Percentiles rank a stretch among this genome's conserved stretches.
Evolutionary conservation across 2,113 vertebrate species (phyloP).

Genomic region (Trachemys scripta): DNA sequence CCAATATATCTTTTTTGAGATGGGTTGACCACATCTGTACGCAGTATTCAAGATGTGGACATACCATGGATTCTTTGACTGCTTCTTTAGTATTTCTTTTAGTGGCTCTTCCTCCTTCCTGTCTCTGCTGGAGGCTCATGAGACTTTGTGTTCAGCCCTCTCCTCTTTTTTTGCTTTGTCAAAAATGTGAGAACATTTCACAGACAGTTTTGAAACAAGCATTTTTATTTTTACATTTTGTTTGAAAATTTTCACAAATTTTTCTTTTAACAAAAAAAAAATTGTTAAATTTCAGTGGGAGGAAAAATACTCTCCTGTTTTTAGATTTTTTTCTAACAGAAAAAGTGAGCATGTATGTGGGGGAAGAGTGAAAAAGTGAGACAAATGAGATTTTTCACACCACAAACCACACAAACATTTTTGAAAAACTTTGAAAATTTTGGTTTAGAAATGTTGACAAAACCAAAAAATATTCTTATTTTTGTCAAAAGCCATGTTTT

Average conservation of each 20-base stretch:
- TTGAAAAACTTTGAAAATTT: neutral
- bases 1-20: too few relatives aligned
- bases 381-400: too few relatives aligned
- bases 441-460: too few relatives aligned
- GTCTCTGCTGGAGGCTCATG: neutral
- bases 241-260: neutral
- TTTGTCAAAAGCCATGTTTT: too few relatives aligned
- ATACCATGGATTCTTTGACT: neutral
- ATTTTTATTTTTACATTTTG: neutral
- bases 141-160: neutral
- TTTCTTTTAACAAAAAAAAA: neutral
- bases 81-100: neutral
- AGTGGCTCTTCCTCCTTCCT: neutral
- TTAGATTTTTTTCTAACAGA: neutral
- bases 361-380: too few relatives aligned
- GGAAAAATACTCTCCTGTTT: neutral
- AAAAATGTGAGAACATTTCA: neutral
- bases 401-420: neutral
- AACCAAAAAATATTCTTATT: too few relatives aligned
- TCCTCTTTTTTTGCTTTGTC: neutral
- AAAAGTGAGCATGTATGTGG: neutral
- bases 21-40: too few relatives aligned
- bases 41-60: too few relatives aligned
- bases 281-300: neutral
- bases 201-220: neutral